Evolutionary conservation across 2,888 invertebrate genomes (phyloP), one percentile per base, ranked within the genome.

Genomic region (Eupeodes luniger): DNA sequence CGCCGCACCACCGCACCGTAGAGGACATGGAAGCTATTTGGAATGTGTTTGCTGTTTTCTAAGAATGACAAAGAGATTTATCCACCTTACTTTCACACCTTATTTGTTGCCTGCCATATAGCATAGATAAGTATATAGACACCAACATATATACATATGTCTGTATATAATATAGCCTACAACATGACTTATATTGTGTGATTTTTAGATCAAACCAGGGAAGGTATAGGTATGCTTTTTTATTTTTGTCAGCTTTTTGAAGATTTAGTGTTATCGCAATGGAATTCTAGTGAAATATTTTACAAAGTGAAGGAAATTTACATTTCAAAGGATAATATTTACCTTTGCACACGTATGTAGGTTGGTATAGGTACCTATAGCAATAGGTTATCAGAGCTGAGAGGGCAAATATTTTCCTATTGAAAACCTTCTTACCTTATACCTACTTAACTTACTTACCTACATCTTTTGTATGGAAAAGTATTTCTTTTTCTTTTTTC

Each of bases 261-360:
- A 81, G 77, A 84, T 87, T 81, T 84, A 81, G 61, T 67, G 83
- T 77, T 84, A 84, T 84, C 69, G 84, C 84, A 61, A 76, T 80
- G 77, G 76, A 77, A 74, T 87, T 70, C 80, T 70, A 72, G 53
- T 10, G 27, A 76, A 87, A 80, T 87, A 76, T 80, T 87, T 83
- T 72, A 77, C 66, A 83, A 80, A 84, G 72, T 77, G 76, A 81
- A 81, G 62, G 76, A 87, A 87, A 87, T 87, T 87, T 87, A 80
- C 83, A 87, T 87, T 83, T 84, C 84, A 87, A 84, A 87, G 84
- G 57, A 87, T 59, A 81, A 47, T 75, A 69, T 61, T 59, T 72
- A 27, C 57, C 55, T 82, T 16, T n/a, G 19, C 27, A 77, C 47
- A 44, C 34, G 59, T 19, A 19, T 19, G 19, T 51, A n/a, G 19